These are phyloP conservation scores for Dichetophora obliterata DNA, from an alignment of 2,888 invertebrate species.

Conservation along the genomic window DNA sequence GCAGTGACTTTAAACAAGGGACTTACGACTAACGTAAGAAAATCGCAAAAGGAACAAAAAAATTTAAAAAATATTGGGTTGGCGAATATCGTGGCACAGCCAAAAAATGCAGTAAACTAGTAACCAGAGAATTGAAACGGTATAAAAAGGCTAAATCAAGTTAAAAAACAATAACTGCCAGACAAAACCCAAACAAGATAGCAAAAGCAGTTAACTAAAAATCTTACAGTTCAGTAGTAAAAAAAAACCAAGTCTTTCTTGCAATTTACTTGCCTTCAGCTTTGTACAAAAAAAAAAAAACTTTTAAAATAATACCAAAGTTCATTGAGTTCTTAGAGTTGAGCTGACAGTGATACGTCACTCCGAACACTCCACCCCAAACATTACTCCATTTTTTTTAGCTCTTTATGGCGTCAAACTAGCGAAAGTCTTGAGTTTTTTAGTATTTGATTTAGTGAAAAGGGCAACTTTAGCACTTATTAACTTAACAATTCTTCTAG, in stretches of 20 bases:
- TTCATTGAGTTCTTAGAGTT: slow-evolving; percentile 15
- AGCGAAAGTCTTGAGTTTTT: background rate
- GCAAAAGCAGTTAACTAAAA: background rate
- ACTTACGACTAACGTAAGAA: background rate
- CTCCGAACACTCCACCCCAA: background rate
- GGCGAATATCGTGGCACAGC: background rate
- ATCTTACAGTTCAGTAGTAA: background rate
- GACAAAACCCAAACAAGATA: background rate
- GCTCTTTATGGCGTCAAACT: background rate
- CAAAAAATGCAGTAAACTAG: slow-evolving; percentile 11
- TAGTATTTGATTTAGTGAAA: background rate
- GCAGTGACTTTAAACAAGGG: slow-evolving; percentile 1
- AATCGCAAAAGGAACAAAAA: background rate
- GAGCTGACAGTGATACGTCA: background rate
- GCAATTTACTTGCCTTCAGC: no score
- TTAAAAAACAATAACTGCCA: background rate
- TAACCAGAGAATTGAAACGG: background rate
- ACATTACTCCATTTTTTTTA: background rate
- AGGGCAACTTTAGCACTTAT: background rate
- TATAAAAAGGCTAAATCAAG: background rate
- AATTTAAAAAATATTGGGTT: background rate
- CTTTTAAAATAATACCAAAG: background rate
- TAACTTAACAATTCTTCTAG: background rate
- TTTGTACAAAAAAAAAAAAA: no score
- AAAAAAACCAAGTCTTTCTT: no score